phyloP scores from a whole-genome alignment of 2,797 vertebrate genomes.

The Channa striata region DNA sequence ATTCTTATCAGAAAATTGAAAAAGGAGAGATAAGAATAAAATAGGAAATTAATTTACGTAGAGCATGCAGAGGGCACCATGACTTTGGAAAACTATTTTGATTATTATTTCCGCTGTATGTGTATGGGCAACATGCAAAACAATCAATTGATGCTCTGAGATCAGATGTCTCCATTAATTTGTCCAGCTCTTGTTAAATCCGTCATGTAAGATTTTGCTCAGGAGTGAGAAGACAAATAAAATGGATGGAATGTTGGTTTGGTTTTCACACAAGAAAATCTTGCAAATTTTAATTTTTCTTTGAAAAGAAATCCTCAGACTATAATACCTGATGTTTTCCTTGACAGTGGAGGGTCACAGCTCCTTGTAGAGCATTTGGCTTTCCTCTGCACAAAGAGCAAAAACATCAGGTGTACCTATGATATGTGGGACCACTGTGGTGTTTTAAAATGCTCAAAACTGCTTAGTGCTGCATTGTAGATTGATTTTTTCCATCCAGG shows the following conservation, averaged over 20 bases:
- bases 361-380: slow-evolving; percentile 47
- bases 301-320: slow-evolving; percentile 58
- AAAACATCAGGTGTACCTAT: slow-evolving; percentile 59
- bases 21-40: slow-evolving; percentile 38
- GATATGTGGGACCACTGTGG: slow-evolving; percentile 24
- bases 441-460: slow-evolving; percentile 49
- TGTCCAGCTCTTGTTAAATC: slow-evolving; percentile 59
- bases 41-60: slow-evolving; percentile 44
- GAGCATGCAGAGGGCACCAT: slow-evolving; percentile 14
- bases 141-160: slow-evolving; percentile 18
- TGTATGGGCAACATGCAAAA: slow-evolving; percentile 40
- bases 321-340: slow-evolving; percentile 55
- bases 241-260: slow-evolving; percentile 56
- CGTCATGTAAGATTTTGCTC: slow-evolving; percentile 46
- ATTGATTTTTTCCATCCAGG: slow-evolving; percentile 46
- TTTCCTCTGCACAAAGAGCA: slow-evolving; percentile 31
- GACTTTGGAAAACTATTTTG: slow-evolving; percentile 17
- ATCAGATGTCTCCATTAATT: slow-evolving; percentile 32
- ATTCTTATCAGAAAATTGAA: slow-evolving; percentile 31
- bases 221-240: slow-evolving; percentile 52
- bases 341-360: slow-evolving; percentile 56
- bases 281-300: slow-evolving; percentile 59
- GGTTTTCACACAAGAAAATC: slow-evolving; percentile 43
- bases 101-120: slow-evolving; percentile 14
- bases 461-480: slow-evolving; percentile 11